A percentile compares a stretch with the other conserved stretches of the same genome.
Conservation (phyloP, 1,140 invertebrate species). For the Drosophila equinoxialis region DNA sequence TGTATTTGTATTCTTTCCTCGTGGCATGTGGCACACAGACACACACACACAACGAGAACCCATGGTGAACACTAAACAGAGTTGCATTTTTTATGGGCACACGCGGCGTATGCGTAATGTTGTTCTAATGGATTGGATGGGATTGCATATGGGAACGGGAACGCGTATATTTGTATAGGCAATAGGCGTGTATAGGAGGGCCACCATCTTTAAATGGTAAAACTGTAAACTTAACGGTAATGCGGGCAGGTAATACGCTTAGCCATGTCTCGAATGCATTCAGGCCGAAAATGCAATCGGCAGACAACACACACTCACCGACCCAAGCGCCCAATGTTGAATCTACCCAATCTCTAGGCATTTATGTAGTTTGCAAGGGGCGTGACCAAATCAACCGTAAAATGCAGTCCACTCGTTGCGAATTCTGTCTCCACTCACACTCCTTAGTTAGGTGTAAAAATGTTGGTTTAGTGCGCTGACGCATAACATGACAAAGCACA, state of each 20-base stretch:
- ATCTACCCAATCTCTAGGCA: constrained; percentile 8
- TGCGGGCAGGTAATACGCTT: constrained; percentile 59
- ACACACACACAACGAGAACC: not conserved
- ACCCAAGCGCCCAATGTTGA: not conserved
- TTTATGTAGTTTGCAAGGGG: constrained; percentile 4
- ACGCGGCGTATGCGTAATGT: constrained; percentile 63
- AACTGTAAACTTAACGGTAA: constrained; percentile 63
- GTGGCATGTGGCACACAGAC: not conserved
- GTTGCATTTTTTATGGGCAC: constrained; percentile 61
- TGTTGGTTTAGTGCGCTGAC: constrained; percentile 78
- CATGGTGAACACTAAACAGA: constrained; percentile 45
- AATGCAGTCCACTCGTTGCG: constrained; percentile 50
- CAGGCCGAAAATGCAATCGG: constrained; percentile 57
- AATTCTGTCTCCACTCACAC: constrained; percentile 21
- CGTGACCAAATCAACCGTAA: constrained; percentile 62
- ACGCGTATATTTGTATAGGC: not conserved
- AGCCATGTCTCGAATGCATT: constrained; percentile 60
- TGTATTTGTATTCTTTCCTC: constrained; percentile 30
- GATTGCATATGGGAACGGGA: constrained; percentile 13
- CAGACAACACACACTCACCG: constrained; percentile 8
- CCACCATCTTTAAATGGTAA: constrained; percentile 42
- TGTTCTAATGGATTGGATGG: constrained; percentile 55
- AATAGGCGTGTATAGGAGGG: not conserved
- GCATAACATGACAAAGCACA: constrained; percentile 62
- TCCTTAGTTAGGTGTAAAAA: constrained; percentile 74